A percentile compares a stretch with the other conserved stretches of the same genome.
Evolutionary conservation across 1,140 invertebrate species (phyloP).

Genomic region (Pomacea maculata): DNA sequence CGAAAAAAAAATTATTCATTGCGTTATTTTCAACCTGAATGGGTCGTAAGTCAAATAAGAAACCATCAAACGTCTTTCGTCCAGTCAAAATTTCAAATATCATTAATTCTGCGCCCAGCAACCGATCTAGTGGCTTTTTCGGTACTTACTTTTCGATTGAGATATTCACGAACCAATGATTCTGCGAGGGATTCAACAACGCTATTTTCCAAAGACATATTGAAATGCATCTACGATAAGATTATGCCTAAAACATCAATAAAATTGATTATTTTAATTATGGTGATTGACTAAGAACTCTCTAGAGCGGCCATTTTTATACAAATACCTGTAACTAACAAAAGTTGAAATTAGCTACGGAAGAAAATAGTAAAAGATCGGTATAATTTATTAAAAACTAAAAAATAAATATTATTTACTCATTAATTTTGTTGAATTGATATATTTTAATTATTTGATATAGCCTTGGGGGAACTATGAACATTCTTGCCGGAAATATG

Average conservation of each 20-base stretch:
- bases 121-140: not conserved
- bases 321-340: constrained; percentile 28
- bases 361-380: not conserved
- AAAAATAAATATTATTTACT: not conserved
- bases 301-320: constrained; percentile 30
- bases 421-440: not conserved
- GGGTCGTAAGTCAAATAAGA: too few relatives aligned
- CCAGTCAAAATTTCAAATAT: too few relatives aligned
- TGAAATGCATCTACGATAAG: not conserved
- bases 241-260: not conserved
- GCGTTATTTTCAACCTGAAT: too few relatives aligned
- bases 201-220: constrained; percentile 30
- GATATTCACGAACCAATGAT: constrained; percentile 58
- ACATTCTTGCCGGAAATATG: too few relatives aligned
- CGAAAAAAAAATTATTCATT: too few relatives aligned
- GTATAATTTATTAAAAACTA: not conserved
- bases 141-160: constrained; percentile 54
- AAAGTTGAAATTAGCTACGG: not conserved
- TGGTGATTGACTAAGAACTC: not conserved
- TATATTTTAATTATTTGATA: not conserved
- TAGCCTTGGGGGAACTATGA: too few relatives aligned
- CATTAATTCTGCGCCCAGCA: not conserved
- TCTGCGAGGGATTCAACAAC: constrained; percentile 47
- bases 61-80: too few relatives aligned
- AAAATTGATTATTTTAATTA: not conserved